Percentiles rank a stretch among this genome's conserved stretches.
Evolutionary conservation across 2,113 vertebrate species (phyloP).

Genomic region (Pogona vitticeps): DNA sequence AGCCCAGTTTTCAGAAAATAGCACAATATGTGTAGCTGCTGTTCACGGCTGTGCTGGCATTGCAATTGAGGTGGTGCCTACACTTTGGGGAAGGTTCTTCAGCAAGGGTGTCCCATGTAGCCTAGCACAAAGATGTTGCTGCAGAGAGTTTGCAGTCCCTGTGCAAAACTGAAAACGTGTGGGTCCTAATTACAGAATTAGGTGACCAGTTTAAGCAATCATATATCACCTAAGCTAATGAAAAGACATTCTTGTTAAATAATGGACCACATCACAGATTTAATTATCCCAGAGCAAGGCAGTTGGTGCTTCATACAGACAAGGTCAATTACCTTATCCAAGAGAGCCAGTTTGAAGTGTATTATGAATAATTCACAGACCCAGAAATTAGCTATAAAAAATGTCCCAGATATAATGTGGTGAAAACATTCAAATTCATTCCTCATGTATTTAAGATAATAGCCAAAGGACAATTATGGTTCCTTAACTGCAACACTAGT

Average conservation of each 20-base stretch:
- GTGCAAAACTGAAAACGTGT: slow-evolving; percentile 56
- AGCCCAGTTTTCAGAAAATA: not conserved
- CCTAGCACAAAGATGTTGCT: slow-evolving; percentile 40
- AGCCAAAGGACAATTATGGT: slow-evolving; percentile 68
- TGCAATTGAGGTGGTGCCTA: not conserved
- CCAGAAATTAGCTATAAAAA: slow-evolving; percentile 72
- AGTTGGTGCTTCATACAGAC: slow-evolving; percentile 66
- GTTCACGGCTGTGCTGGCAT: not conserved
- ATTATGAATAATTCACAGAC: slow-evolving; percentile 77
- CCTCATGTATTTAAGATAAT: slow-evolving; percentile 72
- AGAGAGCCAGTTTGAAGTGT: slow-evolving; percentile 71
- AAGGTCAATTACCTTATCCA: slow-evolving; percentile 77
- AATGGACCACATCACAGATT: slow-evolving; percentile 71
- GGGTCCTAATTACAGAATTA: slow-evolving; percentile 53
- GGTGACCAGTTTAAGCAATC: slow-evolving; percentile 64
- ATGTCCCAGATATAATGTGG: slow-evolving; percentile 66
- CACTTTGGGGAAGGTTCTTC: slow-evolving; percentile 20
- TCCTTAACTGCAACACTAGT: slow-evolving; percentile 57
- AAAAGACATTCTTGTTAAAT: slow-evolving; percentile 76
- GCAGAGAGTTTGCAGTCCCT: slow-evolving; percentile 31
- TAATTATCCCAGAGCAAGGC: slow-evolving; percentile 74
- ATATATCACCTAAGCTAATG: slow-evolving; percentile 72
- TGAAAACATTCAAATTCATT: slow-evolving; percentile 73
- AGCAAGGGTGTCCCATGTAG: slow-evolving; percentile 27
- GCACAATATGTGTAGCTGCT: not conserved